These are phyloP conservation scores for Hylia prasina DNA, from an alignment of 2,113 vertebrate species.

Conservation along the genomic window DNA sequence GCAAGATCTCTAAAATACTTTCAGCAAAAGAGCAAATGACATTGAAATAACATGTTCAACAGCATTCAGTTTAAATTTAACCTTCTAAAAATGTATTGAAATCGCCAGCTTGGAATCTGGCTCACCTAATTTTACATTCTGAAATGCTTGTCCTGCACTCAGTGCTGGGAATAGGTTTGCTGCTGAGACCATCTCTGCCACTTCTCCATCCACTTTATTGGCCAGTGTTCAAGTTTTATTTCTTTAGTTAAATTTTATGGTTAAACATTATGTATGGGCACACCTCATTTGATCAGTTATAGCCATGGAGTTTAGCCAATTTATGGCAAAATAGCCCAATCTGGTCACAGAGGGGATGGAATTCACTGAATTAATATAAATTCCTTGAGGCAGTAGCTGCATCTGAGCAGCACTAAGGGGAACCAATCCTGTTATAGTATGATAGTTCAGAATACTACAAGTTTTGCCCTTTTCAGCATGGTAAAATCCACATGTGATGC, in stretches of 20 bases:
- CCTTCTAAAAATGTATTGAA: neutral
- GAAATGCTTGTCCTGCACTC: neutral
- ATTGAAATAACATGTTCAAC: neutral
- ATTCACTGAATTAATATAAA: constrained; percentile 32
- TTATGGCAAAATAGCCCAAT: neutral
- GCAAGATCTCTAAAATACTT: neutral
- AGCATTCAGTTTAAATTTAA: neutral
- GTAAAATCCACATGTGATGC: constrained; percentile 9
- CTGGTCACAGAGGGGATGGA: neutral
- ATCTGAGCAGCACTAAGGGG: neutral
- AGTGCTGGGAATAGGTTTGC: constrained; percentile 4
- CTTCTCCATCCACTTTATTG: neutral
- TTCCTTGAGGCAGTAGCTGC: constrained; percentile 21
- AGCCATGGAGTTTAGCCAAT: constrained; percentile 28
- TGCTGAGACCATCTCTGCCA: neutral
- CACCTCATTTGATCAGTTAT: constrained; percentile 40
- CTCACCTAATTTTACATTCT: constrained; percentile 1
- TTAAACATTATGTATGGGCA: constrained; percentile 6
- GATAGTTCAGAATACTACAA: neutral
- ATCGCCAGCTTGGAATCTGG: neutral
- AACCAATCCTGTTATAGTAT: constrained; percentile 32
- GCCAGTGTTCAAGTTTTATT: constrained; percentile 29
- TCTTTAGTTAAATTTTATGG: constrained; percentile 43
- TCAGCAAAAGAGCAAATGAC: neutral
- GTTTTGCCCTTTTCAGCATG: neutral